Percentiles rank a stretch among this genome's conserved stretches.
These are phyloP conservation scores for Mamestra brassicae DNA, from an alignment of 2,888 invertebrate species.

Conservation along the genomic window DNA sequence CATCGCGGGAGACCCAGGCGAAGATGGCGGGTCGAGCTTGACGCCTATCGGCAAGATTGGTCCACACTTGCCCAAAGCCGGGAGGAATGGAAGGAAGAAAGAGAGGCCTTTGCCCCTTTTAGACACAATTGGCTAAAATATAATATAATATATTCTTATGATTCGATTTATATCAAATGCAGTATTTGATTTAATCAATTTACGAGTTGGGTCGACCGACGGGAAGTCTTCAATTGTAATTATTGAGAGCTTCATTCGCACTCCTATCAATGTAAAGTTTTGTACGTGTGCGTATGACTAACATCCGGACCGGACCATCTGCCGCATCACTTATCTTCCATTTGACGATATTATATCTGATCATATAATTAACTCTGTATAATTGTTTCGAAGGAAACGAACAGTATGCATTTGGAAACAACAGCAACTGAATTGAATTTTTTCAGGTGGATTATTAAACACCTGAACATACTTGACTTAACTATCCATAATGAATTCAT, in stretches of 20 bases:
- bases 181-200: conserved; percentile 75
- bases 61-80: no score
- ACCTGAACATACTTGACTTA: neutral
- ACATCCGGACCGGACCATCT: conserved; percentile 87
- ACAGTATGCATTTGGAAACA: neutral
- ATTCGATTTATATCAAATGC: conserved; percentile 61
- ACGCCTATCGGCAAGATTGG: no score
- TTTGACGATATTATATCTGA: conserved; percentile 77
- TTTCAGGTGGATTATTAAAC: neutral
- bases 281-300: conserved; percentile 81
- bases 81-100: no score
- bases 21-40: no score
- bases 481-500: neutral
- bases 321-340: conserved; percentile 75
- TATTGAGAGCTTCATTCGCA: conserved; percentile 83
- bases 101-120: no score
- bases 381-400: conserved; percentile 1
- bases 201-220: conserved; percentile 74
- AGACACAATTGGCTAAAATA: no score
- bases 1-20: no score
- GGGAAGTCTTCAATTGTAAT: conserved; percentile 89
- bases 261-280: conserved; percentile 75
- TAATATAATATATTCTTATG: conserved; percentile 4
- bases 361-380: conserved; percentile 62
- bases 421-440: neutral